Conservation (phyloP, 2,113 vertebrate species). For the Sardina pilchardus region DNA sequence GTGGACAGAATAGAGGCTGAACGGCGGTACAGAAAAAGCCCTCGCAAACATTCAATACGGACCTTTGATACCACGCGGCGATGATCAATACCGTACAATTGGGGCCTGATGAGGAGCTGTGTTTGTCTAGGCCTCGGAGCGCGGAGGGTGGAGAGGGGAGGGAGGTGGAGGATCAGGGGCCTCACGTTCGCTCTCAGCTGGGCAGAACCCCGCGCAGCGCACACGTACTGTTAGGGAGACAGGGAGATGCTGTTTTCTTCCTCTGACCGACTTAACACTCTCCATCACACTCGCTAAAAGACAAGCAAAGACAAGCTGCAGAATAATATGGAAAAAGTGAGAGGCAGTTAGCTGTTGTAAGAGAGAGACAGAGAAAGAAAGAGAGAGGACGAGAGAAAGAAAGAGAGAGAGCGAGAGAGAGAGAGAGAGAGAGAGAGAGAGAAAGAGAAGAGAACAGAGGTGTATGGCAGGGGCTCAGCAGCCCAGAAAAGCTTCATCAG, state of each 20-base stretch:
- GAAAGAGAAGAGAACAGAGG: conserved; percentile 19
- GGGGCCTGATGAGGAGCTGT: conserved; percentile 5
- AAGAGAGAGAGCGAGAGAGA: background rate
- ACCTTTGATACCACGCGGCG: conserved; percentile 28
- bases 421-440: background rate
- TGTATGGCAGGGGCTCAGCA: conserved; percentile 20
- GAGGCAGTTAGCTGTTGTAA: conserved; percentile 26
- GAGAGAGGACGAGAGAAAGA: background rate
- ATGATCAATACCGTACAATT: conserved; percentile 33
- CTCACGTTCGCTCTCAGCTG: conserved; percentile 25
- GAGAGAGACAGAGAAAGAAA: background rate
- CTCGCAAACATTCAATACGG: conserved; percentile 14
- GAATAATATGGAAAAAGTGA: background rate
- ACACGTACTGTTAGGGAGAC: no score
- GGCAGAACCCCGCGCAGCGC: background rate
- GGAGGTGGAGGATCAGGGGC: background rate
- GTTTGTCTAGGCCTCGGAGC: conserved; percentile 18
- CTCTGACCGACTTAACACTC: background rate
- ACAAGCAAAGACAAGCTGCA: background rate
- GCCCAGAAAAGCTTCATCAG: conserved; percentile 31
- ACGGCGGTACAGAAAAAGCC: background rate
- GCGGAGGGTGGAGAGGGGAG: background rate
- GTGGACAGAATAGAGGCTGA: background rate
- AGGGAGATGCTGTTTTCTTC: background rate
- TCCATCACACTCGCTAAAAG: conserved; percentile 7